These are phyloP conservation scores for Rhabditoides inermis DNA, from an alignment of 2,888 invertebrate genomes.

Conservation along the genomic window DNA sequence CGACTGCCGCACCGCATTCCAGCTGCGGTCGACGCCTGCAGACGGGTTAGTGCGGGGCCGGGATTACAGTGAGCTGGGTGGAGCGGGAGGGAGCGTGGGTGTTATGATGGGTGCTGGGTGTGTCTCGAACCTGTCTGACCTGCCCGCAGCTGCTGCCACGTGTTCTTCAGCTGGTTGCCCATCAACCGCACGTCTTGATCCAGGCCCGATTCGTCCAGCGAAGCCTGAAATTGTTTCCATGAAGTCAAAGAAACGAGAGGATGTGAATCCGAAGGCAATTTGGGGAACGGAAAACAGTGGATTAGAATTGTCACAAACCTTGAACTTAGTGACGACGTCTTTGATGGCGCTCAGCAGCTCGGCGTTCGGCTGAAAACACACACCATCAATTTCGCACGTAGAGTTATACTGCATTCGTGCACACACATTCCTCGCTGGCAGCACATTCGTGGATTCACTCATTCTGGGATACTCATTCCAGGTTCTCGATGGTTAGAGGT, in stretches of 20 bases:
- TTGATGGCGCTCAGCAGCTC: constrained; percentile 43
- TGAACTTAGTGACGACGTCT: constrained; percentile 42
- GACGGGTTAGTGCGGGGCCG: constrained; percentile 4
- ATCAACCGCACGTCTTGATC: constrained; percentile 36
- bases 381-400: too few species aligned
- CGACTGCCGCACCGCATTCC: constrained; percentile 28
- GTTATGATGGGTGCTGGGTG: background rate
- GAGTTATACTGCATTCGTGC: too few species aligned
- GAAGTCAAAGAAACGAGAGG: background rate
- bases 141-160: constrained; percentile 40
- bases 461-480: too few species aligned
- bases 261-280: too few species aligned
- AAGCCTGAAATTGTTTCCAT: constrained; percentile 13
- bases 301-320: constrained; percentile 12
- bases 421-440: too few species aligned
- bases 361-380: constrained; percentile 39
- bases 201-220: constrained; percentile 32
- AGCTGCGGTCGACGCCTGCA: constrained; percentile 32
- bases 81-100: constrained; percentile 1
- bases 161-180: constrained; percentile 40
- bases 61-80: background rate
- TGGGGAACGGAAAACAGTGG: too few species aligned
- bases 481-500: too few species aligned
- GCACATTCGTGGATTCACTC: too few species aligned
- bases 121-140: constrained; percentile 23